Conservation (phyloP, 1,140 invertebrate species). For the Drosophila varians region DNA sequence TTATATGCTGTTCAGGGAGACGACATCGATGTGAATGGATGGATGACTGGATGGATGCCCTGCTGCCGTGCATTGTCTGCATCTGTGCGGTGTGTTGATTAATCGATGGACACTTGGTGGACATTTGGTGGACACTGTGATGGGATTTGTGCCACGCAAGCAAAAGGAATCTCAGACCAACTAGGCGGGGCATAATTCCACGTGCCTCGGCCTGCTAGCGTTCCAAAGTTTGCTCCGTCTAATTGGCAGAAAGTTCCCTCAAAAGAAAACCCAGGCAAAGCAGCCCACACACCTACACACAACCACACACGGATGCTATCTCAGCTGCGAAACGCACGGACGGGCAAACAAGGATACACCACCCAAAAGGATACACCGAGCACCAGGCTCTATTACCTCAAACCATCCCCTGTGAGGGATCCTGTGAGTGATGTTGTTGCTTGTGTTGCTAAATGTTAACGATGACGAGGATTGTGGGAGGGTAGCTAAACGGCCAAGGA, state of each 20-base stretch:
- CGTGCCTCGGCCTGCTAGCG: constrained; percentile 30
- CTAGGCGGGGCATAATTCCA: constrained; percentile 52
- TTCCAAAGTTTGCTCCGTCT: constrained; percentile 43
- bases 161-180: constrained; percentile 54
- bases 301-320: constrained; percentile 39
- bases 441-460: constrained; percentile 67
- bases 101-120: constrained; percentile 48
- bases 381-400: constrained; percentile 15
- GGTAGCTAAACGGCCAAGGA: neutral
- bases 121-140: constrained; percentile 7
- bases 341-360: constrained; percentile 35
- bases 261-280: constrained; percentile 6
- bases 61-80: constrained; percentile 44
- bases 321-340: constrained; percentile 57
- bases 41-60: constrained; percentile 15
- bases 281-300: neutral
- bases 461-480: constrained; percentile 25
- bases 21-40: constrained; percentile 13
- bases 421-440: constrained; percentile 68
- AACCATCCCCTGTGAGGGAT: neutral
- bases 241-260: constrained; percentile 64
- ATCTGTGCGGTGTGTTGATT: constrained; percentile 35
- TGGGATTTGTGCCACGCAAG: constrained; percentile 59
- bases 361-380: constrained; percentile 1
- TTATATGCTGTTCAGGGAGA: constrained; percentile 52